These are phyloP conservation scores for Heterocephalus glaber DNA, from an alignment of 2,113 vertebrate species.

Conservation along the genomic window DNA sequence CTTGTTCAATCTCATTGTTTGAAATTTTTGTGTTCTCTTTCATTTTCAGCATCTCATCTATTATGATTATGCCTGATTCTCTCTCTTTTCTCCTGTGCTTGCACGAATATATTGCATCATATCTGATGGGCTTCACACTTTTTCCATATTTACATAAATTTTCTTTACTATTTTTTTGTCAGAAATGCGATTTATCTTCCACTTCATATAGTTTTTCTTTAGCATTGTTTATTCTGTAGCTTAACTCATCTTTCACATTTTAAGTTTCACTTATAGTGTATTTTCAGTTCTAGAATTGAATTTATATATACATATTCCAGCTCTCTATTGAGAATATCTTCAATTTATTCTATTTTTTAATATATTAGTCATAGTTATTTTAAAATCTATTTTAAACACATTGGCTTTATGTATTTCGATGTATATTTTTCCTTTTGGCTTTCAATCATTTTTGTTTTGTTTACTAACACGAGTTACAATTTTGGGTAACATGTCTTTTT, in stretches of 20 bases:
- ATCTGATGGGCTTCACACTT: not conserved
- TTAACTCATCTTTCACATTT: not conserved
- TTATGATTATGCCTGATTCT: not conserved
- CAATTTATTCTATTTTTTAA: not conserved
- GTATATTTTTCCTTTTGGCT: not conserved
- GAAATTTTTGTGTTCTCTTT: not conserved
- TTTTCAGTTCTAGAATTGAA: not conserved
- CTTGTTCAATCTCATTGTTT: not conserved
- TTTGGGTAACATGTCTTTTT: slow-evolving; percentile 31
- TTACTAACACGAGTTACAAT: not conserved
- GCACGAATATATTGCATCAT: not conserved
- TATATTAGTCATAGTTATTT: not conserved
- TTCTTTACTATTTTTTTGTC: not conserved
- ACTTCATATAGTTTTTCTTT: not conserved
- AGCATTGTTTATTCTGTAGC: not conserved
- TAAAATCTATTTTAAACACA: not conserved
- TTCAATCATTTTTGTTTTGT: slow-evolving; percentile 26
- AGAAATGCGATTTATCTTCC: slow-evolving; percentile 23
- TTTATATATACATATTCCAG: not conserved
- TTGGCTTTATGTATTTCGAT: not conserved
- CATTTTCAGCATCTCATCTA: not conserved
- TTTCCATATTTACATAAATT: not conserved
- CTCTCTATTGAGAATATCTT: not conserved
- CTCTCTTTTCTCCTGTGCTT: not conserved
- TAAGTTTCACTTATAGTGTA: not conserved